These are phyloP conservation scores for Silurus asotus DNA, from an alignment of 2,113 vertebrate species.

Conservation along the genomic window DNA sequence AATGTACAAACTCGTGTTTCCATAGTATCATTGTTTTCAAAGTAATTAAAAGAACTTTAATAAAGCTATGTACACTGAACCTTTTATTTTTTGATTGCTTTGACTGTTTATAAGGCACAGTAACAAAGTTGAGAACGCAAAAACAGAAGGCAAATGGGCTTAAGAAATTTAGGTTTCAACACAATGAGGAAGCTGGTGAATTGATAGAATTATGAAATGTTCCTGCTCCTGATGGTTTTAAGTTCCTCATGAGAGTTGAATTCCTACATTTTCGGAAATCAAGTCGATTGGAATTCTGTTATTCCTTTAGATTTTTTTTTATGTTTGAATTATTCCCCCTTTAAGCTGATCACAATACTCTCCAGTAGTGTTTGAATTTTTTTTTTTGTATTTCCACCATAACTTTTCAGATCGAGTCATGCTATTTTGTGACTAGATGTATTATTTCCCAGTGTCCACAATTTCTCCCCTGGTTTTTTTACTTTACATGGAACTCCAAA, in stretches of 20 bases:
- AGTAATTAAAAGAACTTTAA: slow-evolving; percentile 56
- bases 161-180: slow-evolving; percentile 13
- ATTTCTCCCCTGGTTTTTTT: too few relatives aligned
- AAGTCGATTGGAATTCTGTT: too few relatives aligned
- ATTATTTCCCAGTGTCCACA: too few relatives aligned
- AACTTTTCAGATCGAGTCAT: too few relatives aligned
- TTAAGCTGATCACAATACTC: too few relatives aligned
- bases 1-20: slow-evolving; percentile 58
- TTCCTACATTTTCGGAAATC: too few relatives aligned
- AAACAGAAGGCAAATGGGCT: neutral
- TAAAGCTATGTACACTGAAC: slow-evolving; percentile 62
- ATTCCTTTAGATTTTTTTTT: too few relatives aligned
- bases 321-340: too few relatives aligned
- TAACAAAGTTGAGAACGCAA: neutral
- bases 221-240: neutral
- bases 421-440: too few relatives aligned
- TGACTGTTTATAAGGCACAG: neutral
- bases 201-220: neutral
- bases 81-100: neutral
- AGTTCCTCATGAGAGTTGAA: neutral
- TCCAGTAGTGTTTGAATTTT: too few relatives aligned
- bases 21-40: slow-evolving; percentile 55
- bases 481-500: too few relatives aligned
- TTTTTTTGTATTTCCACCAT: too few relatives aligned
- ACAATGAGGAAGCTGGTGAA: neutral